A percentile compares a stretch with the other conserved stretches of the same genome.
phyloP scores from a whole-genome alignment of 23 tunicate genomes.

The Ciona savignyi region DNA sequence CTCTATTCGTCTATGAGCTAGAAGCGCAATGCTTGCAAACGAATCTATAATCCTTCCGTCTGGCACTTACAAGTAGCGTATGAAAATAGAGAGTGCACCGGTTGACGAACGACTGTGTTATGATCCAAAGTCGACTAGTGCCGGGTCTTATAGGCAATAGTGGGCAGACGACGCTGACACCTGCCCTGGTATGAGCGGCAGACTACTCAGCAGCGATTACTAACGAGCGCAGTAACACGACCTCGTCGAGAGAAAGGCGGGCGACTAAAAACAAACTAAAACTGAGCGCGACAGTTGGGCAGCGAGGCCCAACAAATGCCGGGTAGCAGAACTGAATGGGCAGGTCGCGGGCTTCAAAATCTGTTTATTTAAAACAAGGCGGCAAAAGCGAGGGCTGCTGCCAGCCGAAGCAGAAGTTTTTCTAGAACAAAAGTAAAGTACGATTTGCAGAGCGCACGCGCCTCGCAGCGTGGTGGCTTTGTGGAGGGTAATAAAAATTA shows the following conservation, averaged over 20 bases:
- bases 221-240: slow-evolving; percentile 10
- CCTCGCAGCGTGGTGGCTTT: too few species aligned
- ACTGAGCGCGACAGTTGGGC: slow-evolving; percentile 25
- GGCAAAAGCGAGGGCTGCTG: not conserved
- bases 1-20: too few species aligned
- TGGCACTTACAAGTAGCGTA: not conserved
- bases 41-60: not conserved
- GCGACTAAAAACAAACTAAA: not conserved
- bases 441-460: too few species aligned
- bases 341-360: not conserved
- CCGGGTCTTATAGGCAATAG: too few species aligned
- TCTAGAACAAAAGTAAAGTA: too few species aligned
- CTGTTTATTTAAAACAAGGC: not conserved
- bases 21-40: not conserved
- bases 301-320: too few species aligned
- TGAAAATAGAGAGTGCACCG: not conserved
- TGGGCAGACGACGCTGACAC: slow-evolving; percentile 9
- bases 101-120: not conserved
- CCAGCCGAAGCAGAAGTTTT: not conserved
- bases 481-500: too few species aligned
- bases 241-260: slow-evolving; percentile 15
- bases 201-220: slow-evolving; percentile 20
- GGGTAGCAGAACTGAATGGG: too few species aligned
- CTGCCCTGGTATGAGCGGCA: slow-evolving; percentile 19
- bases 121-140: too few species aligned